Evolutionary conservation across 2,888 invertebrate genomes (phyloP).

Genomic region (Pachymerium ferrugineum): DNA sequence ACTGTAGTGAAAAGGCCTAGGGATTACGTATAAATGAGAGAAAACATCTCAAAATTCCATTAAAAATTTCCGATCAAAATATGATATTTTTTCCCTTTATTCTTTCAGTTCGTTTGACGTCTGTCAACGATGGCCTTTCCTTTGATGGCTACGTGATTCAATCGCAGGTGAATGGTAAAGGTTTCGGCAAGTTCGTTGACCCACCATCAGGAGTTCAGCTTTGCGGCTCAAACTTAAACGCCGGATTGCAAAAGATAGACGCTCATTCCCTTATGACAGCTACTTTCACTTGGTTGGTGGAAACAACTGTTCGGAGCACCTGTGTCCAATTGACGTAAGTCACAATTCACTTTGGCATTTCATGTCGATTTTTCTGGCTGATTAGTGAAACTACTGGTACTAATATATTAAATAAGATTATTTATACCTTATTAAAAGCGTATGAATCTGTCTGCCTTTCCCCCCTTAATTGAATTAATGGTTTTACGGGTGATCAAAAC

Average conservation of each 20-base stretch:
- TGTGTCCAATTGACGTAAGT: not conserved
- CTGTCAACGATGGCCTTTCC: not conserved
- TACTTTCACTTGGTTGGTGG: not conserved
- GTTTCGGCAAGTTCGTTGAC: not conserved
- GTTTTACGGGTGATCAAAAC: too few relatives aligned
- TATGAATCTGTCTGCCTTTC: too few relatives aligned
- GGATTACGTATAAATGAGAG: not conserved
- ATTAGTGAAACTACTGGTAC: too few relatives aligned
- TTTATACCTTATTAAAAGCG: too few relatives aligned
- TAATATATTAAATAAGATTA: too few relatives aligned
- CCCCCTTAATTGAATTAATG: too few relatives aligned
- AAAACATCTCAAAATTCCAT: not conserved
- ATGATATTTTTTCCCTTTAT: not conserved
- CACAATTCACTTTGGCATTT: not conserved
- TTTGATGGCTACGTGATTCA: not conserved
- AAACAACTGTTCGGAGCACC: not conserved
- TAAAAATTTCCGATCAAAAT: not conserved
- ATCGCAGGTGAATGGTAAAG: not conserved
- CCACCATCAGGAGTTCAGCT: not conserved
- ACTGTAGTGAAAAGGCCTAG: not conserved
- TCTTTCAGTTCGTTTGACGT: not conserved
- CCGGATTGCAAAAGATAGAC: not conserved
- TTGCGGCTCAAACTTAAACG: not conserved
- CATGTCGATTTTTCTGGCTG: too few relatives aligned
- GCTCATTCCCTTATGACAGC: not conserved